phyloP scores from a whole-genome alignment of 1,140 invertebrate genomes.

The Pseudachorutes palmiensis region DNA sequence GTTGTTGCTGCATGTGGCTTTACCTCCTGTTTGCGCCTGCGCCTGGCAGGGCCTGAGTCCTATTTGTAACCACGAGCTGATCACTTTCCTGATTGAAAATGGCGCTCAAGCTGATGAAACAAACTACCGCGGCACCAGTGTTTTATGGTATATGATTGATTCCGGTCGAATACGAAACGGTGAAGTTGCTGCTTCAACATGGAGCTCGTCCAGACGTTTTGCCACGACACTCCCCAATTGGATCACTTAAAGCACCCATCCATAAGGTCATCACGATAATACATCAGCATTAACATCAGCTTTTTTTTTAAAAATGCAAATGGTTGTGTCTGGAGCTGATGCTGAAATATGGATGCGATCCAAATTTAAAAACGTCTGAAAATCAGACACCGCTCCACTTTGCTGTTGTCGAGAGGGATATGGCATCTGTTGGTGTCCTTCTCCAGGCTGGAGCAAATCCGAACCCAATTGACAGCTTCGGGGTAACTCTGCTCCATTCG shows the following conservation, averaged over 20 bases:
- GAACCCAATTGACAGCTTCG: constrained; percentile 25
- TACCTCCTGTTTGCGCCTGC: background rate
- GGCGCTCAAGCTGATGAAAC: constrained; percentile 27
- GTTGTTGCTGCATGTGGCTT: background rate
- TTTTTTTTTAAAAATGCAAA: constrained; percentile 19
- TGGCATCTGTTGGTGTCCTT: constrained; percentile 24
- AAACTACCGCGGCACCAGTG: constrained; percentile 21
- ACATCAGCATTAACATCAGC: constrained; percentile 23
- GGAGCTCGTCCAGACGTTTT: constrained; percentile 27
- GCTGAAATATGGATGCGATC: constrained; percentile 26
- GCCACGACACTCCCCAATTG: too few relatives aligned
- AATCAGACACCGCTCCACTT: constrained; percentile 29
- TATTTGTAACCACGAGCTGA: background rate
- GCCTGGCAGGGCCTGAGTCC: too few relatives aligned
- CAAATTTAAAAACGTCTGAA: constrained; percentile 17
- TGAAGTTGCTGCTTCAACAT: constrained; percentile 22
- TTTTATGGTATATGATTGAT: constrained; percentile 22
- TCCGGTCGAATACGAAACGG: constrained; percentile 16
- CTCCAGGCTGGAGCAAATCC: constrained; percentile 22
- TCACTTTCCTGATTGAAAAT: background rate
- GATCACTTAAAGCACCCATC: constrained; percentile 24
- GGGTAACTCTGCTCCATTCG: constrained; percentile 18
- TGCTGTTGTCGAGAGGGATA: constrained; percentile 22
- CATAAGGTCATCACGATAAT: constrained; percentile 26
- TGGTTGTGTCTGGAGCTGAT: constrained; percentile 27